Evolutionary conservation across 1,140 invertebrate species (phyloP).

Genomic region (Drosophila jambulina): DNA sequence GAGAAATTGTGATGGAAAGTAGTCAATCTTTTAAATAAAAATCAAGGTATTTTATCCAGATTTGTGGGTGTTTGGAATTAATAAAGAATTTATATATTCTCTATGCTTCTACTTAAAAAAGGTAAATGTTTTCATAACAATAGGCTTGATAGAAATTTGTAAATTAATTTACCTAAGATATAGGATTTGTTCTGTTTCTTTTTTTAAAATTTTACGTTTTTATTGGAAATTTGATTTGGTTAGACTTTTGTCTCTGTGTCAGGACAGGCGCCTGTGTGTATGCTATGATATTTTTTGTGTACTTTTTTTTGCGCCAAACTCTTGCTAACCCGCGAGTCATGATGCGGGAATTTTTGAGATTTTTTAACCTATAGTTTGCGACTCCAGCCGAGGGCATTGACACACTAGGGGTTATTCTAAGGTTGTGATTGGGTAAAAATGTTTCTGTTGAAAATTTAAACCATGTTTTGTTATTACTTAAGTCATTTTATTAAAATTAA

Average conservation of each 20-base stretch:
- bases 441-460: neutral
- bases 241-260: constrained; percentile 8
- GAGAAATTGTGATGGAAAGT: neutral
- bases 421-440: neutral
- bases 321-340: neutral
- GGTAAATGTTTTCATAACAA: too few species aligned
- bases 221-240: neutral
- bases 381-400: constrained; percentile 9
- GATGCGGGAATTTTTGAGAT: constrained; percentile 17
- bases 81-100: neutral
- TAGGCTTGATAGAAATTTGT: neutral
- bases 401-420: neutral
- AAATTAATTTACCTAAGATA: neutral
- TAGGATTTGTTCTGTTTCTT: neutral
- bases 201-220: neutral
- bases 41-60: too few species aligned
- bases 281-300: constrained; percentile 13
- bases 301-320: constrained; percentile 15
- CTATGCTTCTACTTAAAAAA: too few species aligned
- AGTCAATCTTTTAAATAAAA: neutral
- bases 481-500: neutral
- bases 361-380: neutral
- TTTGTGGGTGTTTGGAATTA: neutral
- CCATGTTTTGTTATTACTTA: neutral
- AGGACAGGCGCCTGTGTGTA: constrained; percentile 37